Conservation (phyloP, 2,113 vertebrate species). For the Grammomys surdaster region DNA sequence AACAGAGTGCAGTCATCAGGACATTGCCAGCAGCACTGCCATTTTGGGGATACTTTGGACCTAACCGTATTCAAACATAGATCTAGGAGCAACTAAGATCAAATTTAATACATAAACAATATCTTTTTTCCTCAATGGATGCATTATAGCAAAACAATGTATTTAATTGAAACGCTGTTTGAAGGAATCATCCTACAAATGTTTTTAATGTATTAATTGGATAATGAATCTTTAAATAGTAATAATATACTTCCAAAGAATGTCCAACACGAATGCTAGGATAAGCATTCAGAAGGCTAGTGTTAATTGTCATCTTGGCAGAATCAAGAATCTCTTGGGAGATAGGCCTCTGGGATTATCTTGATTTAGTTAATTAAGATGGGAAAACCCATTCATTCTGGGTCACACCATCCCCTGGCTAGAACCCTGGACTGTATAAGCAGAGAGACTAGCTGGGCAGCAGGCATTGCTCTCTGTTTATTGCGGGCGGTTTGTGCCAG, state of each 20-base stretch:
- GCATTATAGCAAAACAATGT: neutral
- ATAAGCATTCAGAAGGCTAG: neutral
- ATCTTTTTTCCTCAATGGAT: neutral
- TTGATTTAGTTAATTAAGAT: neutral
- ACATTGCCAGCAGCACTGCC: neutral
- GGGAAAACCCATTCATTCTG: neutral
- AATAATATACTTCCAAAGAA: neutral
- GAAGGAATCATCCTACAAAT: neutral
- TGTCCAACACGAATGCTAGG: neutral
- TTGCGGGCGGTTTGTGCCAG: neutral
- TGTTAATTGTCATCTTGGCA: neutral
- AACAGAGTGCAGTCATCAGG: neutral
- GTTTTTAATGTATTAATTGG: conserved; percentile 16
- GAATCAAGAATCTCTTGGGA: neutral
- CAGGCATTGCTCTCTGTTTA: neutral
- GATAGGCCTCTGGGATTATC: neutral
- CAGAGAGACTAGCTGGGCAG: neutral
- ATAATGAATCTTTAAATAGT: conserved; percentile 8
- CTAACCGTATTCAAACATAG: neutral
- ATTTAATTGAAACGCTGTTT: neutral
- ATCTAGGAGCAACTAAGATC: neutral
- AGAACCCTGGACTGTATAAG: neutral
- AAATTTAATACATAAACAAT: neutral
- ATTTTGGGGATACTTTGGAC: neutral
- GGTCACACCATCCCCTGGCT: neutral